These are phyloP conservation scores for Poecile atricapillus DNA, from an alignment of 2,113 vertebrate species.

Conservation along the genomic window DNA sequence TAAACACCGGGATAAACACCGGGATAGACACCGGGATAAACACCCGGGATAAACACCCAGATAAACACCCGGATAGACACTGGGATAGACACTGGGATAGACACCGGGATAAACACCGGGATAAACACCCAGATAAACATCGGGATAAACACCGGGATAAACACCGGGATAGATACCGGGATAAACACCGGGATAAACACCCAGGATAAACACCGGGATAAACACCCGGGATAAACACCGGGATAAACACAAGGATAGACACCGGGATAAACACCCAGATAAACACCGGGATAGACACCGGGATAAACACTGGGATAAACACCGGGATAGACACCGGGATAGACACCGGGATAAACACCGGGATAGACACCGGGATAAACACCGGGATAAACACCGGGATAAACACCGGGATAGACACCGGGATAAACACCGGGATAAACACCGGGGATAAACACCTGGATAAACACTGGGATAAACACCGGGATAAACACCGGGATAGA, in stretches of 20 bases:
- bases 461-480: neutral
- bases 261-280: neutral
- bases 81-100: no score
- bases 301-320: neutral
- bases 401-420: neutral
- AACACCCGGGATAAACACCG: no score
- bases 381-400: neutral
- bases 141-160: neutral
- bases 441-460: neutral
- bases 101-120: neutral
- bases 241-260: neutral
- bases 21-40: neutral
- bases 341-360: no score
- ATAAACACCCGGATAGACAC: neutral
- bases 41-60: neutral
- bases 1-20: neutral
- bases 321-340: neutral
- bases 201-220: no score
- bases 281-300: neutral
- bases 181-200: neutral
- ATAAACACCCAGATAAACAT: rapidly evolving
- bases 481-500: neutral
- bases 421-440: neutral
- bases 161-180: neutral
- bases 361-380: rapidly evolving